Percentiles rank a stretch among this genome's conserved stretches.
Conservation (phyloP, 2,797 vertebrate species). For the Anomalospiza imberbis region DNA sequence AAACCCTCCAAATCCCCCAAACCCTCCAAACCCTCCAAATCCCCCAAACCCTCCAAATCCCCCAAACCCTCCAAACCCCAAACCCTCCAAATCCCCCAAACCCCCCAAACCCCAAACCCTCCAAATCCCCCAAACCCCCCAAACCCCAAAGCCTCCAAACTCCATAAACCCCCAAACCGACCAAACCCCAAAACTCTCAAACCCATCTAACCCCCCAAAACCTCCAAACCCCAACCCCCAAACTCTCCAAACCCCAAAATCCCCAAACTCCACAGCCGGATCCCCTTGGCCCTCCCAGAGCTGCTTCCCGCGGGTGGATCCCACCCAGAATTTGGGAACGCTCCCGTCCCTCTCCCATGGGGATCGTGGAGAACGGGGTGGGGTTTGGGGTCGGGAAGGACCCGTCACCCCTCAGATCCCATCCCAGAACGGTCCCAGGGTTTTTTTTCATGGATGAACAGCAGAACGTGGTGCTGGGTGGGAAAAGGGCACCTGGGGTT, state of each 20-base stretch:
- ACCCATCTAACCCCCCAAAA: not conserved
- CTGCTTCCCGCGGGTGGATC: not conserved
- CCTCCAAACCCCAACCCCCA: not conserved
- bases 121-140: too few species aligned
- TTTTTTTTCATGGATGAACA: not conserved
- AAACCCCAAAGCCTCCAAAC: too few species aligned
- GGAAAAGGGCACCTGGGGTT: not conserved
- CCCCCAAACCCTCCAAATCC: not conserved
- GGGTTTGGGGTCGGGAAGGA: not conserved
- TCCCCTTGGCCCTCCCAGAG: not conserved
- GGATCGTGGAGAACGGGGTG: rapidly evolving
- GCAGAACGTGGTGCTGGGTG: rapidly evolving
- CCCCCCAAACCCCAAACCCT: not conserved
- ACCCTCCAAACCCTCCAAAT: not conserved
- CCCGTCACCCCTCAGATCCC: not conserved
- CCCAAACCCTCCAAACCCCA: not conserved
- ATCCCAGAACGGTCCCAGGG: rapidly evolving
- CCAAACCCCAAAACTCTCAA: not conserved
- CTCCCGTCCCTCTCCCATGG: not conserved
- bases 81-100: too few species aligned
- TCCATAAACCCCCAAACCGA: not conserved
- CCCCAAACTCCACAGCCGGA: not conserved
- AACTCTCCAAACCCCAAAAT: not conserved
- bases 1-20: too few species aligned
- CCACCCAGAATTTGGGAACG: not conserved